Percentiles rank a stretch among this genome's conserved stretches.
These are phyloP conservation scores for Takifugu bimaculatus DNA, from an alignment of 2,113 vertebrate genomes.

Conservation along the genomic window DNA sequence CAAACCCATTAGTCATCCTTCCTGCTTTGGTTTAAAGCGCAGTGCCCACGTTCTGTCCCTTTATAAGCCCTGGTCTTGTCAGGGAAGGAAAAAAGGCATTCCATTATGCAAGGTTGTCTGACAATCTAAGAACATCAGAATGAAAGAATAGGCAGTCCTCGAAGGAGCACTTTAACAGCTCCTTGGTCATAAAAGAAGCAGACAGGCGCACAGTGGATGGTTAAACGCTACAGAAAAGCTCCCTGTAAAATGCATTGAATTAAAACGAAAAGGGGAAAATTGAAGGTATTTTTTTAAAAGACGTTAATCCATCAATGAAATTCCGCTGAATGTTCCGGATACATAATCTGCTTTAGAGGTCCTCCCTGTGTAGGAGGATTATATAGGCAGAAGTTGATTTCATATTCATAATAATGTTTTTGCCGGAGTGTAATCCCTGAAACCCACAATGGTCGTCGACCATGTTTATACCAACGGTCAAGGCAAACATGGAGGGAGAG, in stretches of 20 bases:
- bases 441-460: too few species aligned
- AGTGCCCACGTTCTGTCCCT: constrained; percentile 17
- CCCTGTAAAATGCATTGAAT: not conserved
- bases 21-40: constrained; percentile 26
- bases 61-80: constrained; percentile 28
- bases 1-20: constrained; percentile 30
- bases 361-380: not conserved
- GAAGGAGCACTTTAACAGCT: constrained; percentile 8
- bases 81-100: constrained; percentile 4
- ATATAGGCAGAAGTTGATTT: not conserved
- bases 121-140: constrained; percentile 20
- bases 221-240: not conserved
- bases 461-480: too few species aligned
- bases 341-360: too few species aligned
- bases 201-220: not conserved
- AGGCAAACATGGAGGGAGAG: too few species aligned
- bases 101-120: constrained; percentile 20
- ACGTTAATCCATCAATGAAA: not conserved
- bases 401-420: not conserved
- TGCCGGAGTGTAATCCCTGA: too few species aligned
- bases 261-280: constrained; percentile 1
- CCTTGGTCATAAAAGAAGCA: not conserved
- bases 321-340: not conserved
- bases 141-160: constrained; percentile 11
- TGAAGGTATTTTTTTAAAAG: not conserved